Base-by-base conservation (phyloP, 1,140 invertebrate species). In the Tetramorium parvispinum region DNA sequence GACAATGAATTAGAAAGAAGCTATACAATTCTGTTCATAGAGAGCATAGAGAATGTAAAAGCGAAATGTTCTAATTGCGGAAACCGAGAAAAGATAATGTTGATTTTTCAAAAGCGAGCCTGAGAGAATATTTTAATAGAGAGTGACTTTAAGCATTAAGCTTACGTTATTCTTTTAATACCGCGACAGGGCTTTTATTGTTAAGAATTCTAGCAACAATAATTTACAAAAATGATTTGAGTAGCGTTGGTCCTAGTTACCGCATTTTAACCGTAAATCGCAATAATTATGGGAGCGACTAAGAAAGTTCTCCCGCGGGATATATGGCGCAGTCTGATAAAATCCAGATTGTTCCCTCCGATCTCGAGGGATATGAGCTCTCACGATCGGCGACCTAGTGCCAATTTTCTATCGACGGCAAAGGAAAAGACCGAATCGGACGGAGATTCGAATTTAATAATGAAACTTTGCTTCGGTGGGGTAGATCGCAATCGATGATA, bases 281-380 rank as follows among this genome's bases (percentile, higher is more conserved):
- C 77, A 90, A 90, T 94, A 94, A 94, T 94, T 95, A 94, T 93
- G 90, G 91, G 85, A 89, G 88, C 92, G 88, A 88, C 86, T 82
- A 71, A 51, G 68, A 75, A 73, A 90, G 87, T 88, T 85, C 89
- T 90, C 92, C 79, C 89, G 85, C 77, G 91, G 89, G 91, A 90
- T 46, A 57, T n/a, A n/a, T n/a, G n/a, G 40, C 61, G 82, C 89
- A 87, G 89, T 87, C 73, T 91, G 89, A 93, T 92, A 90, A 94
- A 94, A 93, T 93, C 93, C 93, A 91, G 93, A 93, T 93, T 90
- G 90, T 86, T 89, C 89, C 89, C 85, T 78, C 76, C 59, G 59
- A 90, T 88, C 92, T 91, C 87, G 61, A 43, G 90, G 91, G 90
- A 90, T 81, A 73, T 63, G 68, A 61, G 86, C 24, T 75, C 91